Evolutionary conservation across 2,113 vertebrate species (phyloP).

Genomic region (Fregata magnificens): DNA sequence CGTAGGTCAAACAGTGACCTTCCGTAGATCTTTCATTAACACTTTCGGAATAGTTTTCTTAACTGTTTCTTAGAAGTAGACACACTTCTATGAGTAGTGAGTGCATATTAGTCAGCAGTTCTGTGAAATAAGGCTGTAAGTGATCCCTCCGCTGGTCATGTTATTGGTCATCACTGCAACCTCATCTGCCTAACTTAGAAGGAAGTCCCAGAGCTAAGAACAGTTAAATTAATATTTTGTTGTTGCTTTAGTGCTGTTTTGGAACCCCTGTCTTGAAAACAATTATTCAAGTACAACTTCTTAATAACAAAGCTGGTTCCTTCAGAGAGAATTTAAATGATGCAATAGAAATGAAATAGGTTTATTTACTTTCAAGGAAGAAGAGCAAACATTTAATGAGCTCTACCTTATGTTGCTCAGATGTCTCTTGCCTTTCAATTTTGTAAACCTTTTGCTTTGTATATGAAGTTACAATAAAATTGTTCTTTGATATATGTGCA

Average conservation of each 20-base stretch:
- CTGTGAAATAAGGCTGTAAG: not conserved
- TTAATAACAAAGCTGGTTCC: not conserved
- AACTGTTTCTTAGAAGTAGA: not conserved
- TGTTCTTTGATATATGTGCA: not conserved
- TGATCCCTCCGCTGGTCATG: not conserved
- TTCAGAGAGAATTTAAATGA: constrained; percentile 53
- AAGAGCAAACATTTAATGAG: not conserved
- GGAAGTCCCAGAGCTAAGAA: not conserved
- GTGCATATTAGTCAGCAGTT: not conserved
- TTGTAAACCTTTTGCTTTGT: not conserved
- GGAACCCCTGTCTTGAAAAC: not conserved
- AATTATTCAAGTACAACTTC: not conserved
- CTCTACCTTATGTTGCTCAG: not conserved
- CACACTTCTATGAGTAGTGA: not conserved
- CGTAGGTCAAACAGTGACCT: not conserved
- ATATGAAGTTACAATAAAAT: not conserved
- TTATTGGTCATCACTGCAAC: not conserved
- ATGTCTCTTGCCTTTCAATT: not conserved
- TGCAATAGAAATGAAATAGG: constrained; percentile 68
- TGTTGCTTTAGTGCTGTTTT: not conserved
- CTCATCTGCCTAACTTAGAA: not conserved
- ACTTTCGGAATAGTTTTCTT: not conserved
- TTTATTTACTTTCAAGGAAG: not conserved
- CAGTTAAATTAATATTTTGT: not conserved
- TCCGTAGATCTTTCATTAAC: not conserved